Percentiles rank a stretch among this genome's conserved stretches.
Conservation (phyloP, 2,888 invertebrate genomes). For the Amiota communis region DNA sequence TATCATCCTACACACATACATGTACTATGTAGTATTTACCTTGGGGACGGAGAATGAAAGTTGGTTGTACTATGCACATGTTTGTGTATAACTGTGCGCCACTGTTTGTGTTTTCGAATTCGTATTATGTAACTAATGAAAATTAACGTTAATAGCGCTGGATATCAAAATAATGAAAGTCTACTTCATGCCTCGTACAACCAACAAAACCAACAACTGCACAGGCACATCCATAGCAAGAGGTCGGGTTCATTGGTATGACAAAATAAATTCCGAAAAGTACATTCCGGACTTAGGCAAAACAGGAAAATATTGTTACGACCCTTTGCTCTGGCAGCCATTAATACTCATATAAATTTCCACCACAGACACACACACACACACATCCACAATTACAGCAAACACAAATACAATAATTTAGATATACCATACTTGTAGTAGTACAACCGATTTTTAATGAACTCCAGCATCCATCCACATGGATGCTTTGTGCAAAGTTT, state of each 20-base stretch:
- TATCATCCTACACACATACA: neutral
- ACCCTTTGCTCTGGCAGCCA: constrained; percentile 46
- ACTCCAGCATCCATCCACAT: too few species aligned
- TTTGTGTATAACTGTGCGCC: constrained; percentile 32
- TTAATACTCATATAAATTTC: too few species aligned
- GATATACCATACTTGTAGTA: too few species aligned
- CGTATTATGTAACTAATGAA: constrained; percentile 67
- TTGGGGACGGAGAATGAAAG: constrained; percentile 37
- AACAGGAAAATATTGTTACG: constrained; percentile 69
- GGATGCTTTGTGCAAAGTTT: too few species aligned
- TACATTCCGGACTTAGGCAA: constrained; percentile 66
- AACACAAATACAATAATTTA: neutral
- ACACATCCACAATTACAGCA: too few species aligned
- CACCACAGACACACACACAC: too few species aligned
- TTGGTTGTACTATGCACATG: neutral
- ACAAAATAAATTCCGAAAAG: constrained; percentile 58
- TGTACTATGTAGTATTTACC: constrained; percentile 38
- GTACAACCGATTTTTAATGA: too few species aligned
- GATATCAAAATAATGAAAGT: constrained; percentile 63
- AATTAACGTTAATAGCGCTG: constrained; percentile 66
- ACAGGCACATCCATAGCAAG: constrained; percentile 46
- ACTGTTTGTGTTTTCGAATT: constrained; percentile 62
- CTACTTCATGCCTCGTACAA: constrained; percentile 6
- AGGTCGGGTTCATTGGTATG: constrained; percentile 25
- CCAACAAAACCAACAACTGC: neutral